These are phyloP conservation scores for Enteromius anoplus DNA, from an alignment of 2,797 vertebrate species.

Conservation along the genomic window DNA sequence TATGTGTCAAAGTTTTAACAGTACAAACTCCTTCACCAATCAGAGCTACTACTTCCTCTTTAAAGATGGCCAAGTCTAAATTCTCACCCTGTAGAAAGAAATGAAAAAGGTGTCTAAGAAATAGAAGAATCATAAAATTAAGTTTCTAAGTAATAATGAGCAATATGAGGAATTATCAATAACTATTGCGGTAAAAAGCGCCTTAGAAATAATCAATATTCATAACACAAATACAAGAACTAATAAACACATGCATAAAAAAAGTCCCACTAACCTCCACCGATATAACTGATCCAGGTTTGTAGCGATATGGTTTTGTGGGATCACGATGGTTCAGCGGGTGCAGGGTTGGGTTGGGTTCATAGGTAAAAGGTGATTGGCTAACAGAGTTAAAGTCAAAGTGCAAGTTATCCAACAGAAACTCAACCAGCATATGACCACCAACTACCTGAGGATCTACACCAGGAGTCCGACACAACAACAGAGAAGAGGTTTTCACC, in stretches of 20 bases:
- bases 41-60: conserved; percentile 95
- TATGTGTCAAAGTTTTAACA: conserved; percentile 92
- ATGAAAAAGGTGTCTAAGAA: not conserved
- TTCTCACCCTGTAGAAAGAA: conserved; percentile 88
- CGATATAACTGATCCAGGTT: conserved; percentile 94
- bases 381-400: conserved; percentile 86
- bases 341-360: conserved; percentile 85
- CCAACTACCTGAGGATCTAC: conserved; percentile 75
- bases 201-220: not conserved
- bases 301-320: conserved; percentile 88
- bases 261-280: conserved; percentile 83
- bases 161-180: not conserved
- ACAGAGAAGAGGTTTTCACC: conserved; percentile 87
- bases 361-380: conserved; percentile 84
- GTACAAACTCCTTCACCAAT: conserved; percentile 90
- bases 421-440: conserved; percentile 82
- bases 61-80: conserved; percentile 92
- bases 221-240: not conserved
- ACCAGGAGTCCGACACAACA: conserved; percentile 88
- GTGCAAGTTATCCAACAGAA: conserved; percentile 90
- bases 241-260: not conserved
- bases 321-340: conserved; percentile 86
- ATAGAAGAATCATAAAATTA: not conserved
- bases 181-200: not conserved
- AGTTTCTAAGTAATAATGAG: not conserved